These are phyloP conservation scores for Tricholauxania praeusta DNA, from an alignment of 2,888 invertebrate genomes.

Conservation along the genomic window DNA sequence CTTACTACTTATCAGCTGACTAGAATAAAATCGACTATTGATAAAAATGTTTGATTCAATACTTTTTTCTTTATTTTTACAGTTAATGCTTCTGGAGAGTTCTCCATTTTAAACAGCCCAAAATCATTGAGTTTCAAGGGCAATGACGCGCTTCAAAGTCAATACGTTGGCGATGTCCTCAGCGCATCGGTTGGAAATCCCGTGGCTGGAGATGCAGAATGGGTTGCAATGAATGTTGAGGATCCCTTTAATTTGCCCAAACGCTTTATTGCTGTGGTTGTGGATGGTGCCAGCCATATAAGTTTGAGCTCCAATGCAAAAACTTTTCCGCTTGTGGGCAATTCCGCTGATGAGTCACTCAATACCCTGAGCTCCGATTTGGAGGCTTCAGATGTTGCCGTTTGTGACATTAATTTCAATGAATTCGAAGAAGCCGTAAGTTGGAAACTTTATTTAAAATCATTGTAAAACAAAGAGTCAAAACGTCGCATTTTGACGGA, in stretches of 20 bases:
- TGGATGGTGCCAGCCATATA: conserved; percentile 75
- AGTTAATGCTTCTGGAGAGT: conserved; percentile 70
- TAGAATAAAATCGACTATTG: background rate
- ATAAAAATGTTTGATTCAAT: background rate
- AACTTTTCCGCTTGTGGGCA: conserved; percentile 57
- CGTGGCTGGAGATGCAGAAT: conserved; percentile 77
- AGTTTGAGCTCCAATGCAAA: conserved; percentile 55
- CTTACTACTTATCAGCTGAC: conserved; percentile 24
- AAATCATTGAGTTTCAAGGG: conserved; percentile 78
- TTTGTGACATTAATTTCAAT: conserved; percentile 75
- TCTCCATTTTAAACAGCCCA: conserved; percentile 78
- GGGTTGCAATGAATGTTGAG: conserved; percentile 76
- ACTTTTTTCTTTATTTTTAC: conserved; percentile 13
- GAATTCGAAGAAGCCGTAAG: conserved; percentile 76
- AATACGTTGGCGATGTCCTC: conserved; percentile 78
- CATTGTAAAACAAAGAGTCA: background rate
- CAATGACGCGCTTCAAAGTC: conserved; percentile 71
- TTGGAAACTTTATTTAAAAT: conserved; percentile 42
- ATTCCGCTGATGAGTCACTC: conserved; percentile 56
- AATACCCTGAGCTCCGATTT: conserved; percentile 74
- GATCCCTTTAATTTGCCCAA: conserved; percentile 83
- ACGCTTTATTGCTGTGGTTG: conserved; percentile 76
- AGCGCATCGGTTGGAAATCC: conserved; percentile 80
- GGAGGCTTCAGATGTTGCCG: conserved; percentile 72
- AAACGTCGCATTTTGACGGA: no score